Evolutionary conservation across 2,113 vertebrate species (phyloP), one percentile per base, ranked within the genome.

Genomic region (Pterocles orientalis): DNA sequence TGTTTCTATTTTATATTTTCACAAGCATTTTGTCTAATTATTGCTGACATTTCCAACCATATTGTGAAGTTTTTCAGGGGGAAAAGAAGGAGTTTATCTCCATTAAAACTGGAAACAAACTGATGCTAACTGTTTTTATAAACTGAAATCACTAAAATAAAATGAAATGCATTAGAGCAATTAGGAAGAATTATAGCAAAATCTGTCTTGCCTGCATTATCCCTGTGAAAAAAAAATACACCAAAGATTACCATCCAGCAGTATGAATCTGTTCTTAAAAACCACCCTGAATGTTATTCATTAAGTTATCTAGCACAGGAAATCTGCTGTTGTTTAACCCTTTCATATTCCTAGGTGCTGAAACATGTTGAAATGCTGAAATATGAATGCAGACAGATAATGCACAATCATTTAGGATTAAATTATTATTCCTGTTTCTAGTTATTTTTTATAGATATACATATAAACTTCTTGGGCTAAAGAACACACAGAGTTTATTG

Each of bases 21-120:
- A 94, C 72, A 89, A 86, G 62, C 94, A 92, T 94, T 95, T 90
- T 88, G 69, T 86, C 94, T 98, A 97, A 98, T 97, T 97, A 96
- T 95, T 96, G 73, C 84, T 97, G 96, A 91, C 95, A 96, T 97
- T 97, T 92, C 75, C 53, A 88, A 92, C 72, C 76, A 85, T 90
- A 94, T 76, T 95, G 66, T 91, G 90, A 95, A 93, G 88, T 78
- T 96, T 97, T 97, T 95, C 71, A 43, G 57, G 50, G 86, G 51
- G 31, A 53, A 94, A 92, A 89, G 41, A 82, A 73, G 65, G 80
- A 94, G 66, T 96, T 95, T 93, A 72, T 97, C 85, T 88, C 95
- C 48, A 95, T 94, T 95, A 97, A 96, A 97, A 96, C 76, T 91
- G 58, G 69, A 96, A 96, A 94, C 72, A 96, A 95, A 97, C 79